Evolutionary conservation across 2,113 vertebrate genomes (phyloP).

Genomic region (Oncorhynchus tshawytscha): DNA sequence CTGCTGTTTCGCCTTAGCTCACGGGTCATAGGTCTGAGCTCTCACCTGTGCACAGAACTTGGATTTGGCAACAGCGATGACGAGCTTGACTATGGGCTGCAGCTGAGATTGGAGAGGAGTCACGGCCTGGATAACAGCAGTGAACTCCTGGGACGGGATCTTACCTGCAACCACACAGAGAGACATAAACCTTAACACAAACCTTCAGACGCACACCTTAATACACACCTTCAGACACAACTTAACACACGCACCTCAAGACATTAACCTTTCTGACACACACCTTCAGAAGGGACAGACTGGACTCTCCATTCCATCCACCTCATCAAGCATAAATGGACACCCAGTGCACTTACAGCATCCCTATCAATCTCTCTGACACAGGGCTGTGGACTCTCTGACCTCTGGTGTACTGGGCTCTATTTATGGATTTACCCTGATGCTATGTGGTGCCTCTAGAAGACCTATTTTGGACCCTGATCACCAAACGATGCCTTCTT

Average conservation of each 20-base stretch:
- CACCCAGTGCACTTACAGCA: neutral
- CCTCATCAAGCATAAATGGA: neutral
- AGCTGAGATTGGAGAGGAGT: slow-evolving; percentile 73
- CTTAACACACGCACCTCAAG: slow-evolving; percentile 8
- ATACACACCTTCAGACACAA: no score
- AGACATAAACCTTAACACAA: slow-evolving; percentile 18
- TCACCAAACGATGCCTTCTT: no score
- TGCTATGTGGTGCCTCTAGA: no score
- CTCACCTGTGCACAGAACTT: slow-evolving; percentile 79
- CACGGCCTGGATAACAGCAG: slow-evolving; percentile 73
- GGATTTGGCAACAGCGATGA: slow-evolving; percentile 78
- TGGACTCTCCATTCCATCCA: no score
- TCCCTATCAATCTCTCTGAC: slow-evolving; percentile 66
- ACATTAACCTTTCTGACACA: no score
- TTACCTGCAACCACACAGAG: slow-evolving; percentile 63
- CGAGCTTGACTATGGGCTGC: slow-evolving; percentile 76
- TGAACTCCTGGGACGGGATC: slow-evolving; percentile 72
- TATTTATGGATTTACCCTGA: slow-evolving; percentile 52
- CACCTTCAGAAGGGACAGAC: no score
- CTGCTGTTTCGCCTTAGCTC: no score
- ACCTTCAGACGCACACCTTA: neutral
- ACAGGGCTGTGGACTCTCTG: neutral
- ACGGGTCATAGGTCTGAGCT: no score
- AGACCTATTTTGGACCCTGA: no score
- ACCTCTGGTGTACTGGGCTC: slow-evolving; percentile 24